phyloP scores from a whole-genome alignment of 2,888 invertebrate genomes.

The Auanema sp. region DNA sequence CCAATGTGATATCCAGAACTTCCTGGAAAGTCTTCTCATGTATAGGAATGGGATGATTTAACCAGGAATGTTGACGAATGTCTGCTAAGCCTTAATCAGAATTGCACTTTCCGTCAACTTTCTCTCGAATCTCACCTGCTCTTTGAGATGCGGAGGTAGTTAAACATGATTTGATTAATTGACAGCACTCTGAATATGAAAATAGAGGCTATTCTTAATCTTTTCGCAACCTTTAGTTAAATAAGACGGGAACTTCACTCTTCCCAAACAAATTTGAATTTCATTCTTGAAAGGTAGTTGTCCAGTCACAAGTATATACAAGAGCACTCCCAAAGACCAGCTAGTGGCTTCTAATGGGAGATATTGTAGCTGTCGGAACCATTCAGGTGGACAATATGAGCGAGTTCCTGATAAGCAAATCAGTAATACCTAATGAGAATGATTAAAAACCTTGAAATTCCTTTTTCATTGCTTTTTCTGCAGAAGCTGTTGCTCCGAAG shows the following conservation, averaged over 20 bases:
- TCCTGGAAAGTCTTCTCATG: constrained; percentile 36
- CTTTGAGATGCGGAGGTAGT: constrained; percentile 38
- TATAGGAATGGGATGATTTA: constrained; percentile 24
- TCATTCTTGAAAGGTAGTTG: constrained; percentile 56
- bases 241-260: constrained; percentile 50
- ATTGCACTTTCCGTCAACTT: not conserved
- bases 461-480: constrained; percentile 52
- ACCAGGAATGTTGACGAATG: constrained; percentile 38
- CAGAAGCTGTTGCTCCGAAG: constrained; percentile 57
- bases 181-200: constrained; percentile 28
- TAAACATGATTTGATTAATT: constrained; percentile 43
- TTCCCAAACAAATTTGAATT: constrained; percentile 57
- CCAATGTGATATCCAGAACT: constrained; percentile 29
- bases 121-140: constrained; percentile 14
- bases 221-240: constrained; percentile 32
- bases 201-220: not conserved
- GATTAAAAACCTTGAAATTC: constrained; percentile 45
- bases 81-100: constrained; percentile 20
- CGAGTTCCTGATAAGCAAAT: constrained; percentile 35
- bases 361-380: constrained; percentile 55
- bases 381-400: constrained; percentile 60
- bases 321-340: constrained; percentile 82
- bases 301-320: constrained; percentile 55
- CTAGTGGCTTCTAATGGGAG: constrained; percentile 69
- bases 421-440: not conserved